phyloP scores from a whole-genome alignment of 2,888 invertebrate genomes.

The Acrobeloides nanus region DNA sequence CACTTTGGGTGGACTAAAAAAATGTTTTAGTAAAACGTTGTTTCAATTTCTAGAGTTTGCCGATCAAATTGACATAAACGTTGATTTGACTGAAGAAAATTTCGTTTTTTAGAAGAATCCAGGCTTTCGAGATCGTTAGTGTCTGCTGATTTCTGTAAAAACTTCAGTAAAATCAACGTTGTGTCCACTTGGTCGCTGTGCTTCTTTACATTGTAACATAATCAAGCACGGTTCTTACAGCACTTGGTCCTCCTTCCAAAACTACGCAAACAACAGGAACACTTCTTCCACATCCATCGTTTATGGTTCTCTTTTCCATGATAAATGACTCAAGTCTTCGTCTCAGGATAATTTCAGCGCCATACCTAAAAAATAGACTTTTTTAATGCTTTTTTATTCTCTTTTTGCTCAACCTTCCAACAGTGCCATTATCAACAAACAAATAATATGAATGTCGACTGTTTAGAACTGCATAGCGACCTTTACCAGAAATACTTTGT shows the following conservation, averaged over 20 bases:
- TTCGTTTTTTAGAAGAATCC: too few species aligned
- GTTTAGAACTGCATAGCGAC: conserved; percentile 63
- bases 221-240: conserved; percentile 87
- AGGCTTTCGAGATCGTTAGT: too few species aligned
- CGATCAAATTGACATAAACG: too few species aligned
- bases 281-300: conserved; percentile 55
- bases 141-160: too few species aligned
- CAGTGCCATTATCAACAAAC: conserved; percentile 91
- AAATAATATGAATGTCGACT: conserved; percentile 94
- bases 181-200: background rate
- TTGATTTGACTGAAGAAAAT: too few species aligned
- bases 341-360: conserved; percentile 79
- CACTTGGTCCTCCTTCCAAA: conserved; percentile 93
- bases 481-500: conserved; percentile 32
- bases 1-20: conserved; percentile 71
- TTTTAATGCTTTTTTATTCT: background rate
- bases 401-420: conserved; percentile 60
- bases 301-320: conserved; percentile 43
- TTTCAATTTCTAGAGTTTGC: too few species aligned
- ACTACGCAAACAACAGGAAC: conserved; percentile 94
- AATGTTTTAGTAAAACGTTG: too few species aligned
- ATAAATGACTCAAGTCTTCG: conserved; percentile 91
- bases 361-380: conserved; percentile 53
- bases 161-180: too few species aligned
- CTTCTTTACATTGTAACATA: conserved; percentile 68